Evolutionary conservation across 2,888 invertebrate genomes (phyloP), one percentile per base, ranked within the genome.

Genomic region (Gasteruption jaculator): DNA sequence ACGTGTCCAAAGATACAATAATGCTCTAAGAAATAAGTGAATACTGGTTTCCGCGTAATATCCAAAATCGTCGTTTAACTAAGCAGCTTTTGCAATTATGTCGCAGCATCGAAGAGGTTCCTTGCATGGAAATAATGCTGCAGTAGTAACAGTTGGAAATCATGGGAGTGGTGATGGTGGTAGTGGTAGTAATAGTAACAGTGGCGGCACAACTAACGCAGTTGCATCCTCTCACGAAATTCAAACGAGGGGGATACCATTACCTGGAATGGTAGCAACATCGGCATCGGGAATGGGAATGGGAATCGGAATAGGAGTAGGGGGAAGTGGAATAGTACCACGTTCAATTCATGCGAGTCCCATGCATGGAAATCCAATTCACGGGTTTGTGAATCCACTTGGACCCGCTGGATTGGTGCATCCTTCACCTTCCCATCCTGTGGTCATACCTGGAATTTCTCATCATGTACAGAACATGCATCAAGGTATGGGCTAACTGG

Each of bases 351-450:
- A 58, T 38, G 49, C 50, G 20, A 58, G 51, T 50, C 58, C 62
- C 3, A 45, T 60, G 43, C 67, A 63, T 43, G 52, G 55, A 26
- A 63, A 58, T 49, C 56, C 64, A 12, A 57, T 60, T 44, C 68
- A 68, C 46, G 67, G 68, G 21, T 68, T 67, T 49, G 63, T 68
- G 46, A 69, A 69, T 53, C 68, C 68, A 21, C 60, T 68, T 41
- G 68, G 66, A 22, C 66, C 66, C 22, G 55, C 56, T 34, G 59
- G 58, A 37, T 53, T 60, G 41, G 54, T 55, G 42, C 62, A 58
- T 48, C 49, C 57, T n/a, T 48, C 61, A 25, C 51, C 56, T 26
- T 24, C 44, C 20, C 56, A 53, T 32, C 40, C 50, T 32, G 41
- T 52, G 39, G 46, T 53, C 26, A 49, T 53, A 32, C 45, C 54